phyloP scores from a whole-genome alignment of 2,113 vertebrate genomes.

The Ariopsis seemanni region DNA sequence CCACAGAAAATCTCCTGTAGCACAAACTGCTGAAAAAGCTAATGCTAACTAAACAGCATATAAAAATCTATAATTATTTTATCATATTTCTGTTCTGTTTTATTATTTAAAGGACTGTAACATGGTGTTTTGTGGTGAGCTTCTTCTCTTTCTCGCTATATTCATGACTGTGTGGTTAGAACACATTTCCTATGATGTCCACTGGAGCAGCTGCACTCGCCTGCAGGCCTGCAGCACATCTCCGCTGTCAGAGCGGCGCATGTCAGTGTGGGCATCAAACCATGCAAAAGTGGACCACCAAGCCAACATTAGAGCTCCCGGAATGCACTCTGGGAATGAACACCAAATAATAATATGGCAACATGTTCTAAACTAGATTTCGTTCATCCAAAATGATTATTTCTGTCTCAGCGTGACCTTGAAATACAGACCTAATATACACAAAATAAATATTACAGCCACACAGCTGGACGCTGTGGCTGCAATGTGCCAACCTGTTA shows the following conservation, averaged over 20 bases:
- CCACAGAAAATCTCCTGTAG: no score
- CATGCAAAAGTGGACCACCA: slow-evolving; percentile 31
- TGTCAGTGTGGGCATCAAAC: slow-evolving; percentile 53
- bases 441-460: no score
- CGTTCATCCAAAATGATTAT: neutral
- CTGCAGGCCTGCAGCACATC: slow-evolving; percentile 39
- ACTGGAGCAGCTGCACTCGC: slow-evolving; percentile 62
- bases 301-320: slow-evolving; percentile 5
- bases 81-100: neutral
- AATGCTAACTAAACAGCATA: no score
- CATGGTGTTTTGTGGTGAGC: neutral
- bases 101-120: neutral
- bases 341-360: neutral
- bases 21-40: no score
- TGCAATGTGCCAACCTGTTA: neutral
- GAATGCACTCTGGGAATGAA: neutral
- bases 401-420: neutral
- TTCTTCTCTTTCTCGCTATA: neutral
- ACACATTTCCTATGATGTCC: slow-evolving; percentile 40
- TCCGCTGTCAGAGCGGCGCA: slow-evolving; percentile 59
- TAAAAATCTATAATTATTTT: neutral
- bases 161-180: neutral
- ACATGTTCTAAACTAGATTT: neutral
- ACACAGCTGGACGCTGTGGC: no score
- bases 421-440: neutral